phyloP scores from a whole-genome alignment of 2,113 vertebrate genomes.

The Hypomesus transpacificus region DNA sequence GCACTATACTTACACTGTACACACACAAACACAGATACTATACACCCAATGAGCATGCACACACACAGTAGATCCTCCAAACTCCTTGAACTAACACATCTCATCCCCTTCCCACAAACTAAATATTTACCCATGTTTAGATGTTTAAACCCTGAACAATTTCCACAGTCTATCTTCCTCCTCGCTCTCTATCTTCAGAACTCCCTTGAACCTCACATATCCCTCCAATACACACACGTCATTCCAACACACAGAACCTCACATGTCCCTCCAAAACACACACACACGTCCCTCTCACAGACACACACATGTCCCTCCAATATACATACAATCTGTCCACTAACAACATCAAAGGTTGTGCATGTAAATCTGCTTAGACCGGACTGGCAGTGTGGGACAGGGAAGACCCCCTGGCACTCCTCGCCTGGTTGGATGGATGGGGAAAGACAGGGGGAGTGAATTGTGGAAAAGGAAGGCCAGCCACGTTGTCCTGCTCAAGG shows the following conservation, averaged over 20 bases:
- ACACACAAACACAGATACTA: no score
- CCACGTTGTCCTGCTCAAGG: not conserved
- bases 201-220: slow-evolving; percentile 6
- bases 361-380: not conserved
- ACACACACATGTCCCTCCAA: not conserved
- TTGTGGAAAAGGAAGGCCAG: not conserved
- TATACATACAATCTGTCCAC: slow-evolving; percentile 1
- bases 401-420: slow-evolving; percentile 5
- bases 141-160: slow-evolving; percentile 45
- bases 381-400: not conserved
- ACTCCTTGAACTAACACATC: slow-evolving; percentile 47
- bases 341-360: not conserved
- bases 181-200: slow-evolving; percentile 8
- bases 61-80: not conserved
- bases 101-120: slow-evolving; percentile 59
- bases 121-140: slow-evolving; percentile 66
- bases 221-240: not conserved
- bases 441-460: not conserved
- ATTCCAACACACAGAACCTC: no score
- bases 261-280: not conserved
- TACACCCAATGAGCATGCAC: not conserved
- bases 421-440: not conserved
- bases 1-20: no score
- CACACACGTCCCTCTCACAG: not conserved
- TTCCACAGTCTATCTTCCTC: slow-evolving; percentile 30